A percentile compares a stretch with the other conserved stretches of the same genome.
These are phyloP conservation scores for Pseudoips prasinana DNA, from an alignment of 2,888 invertebrate species.

Conservation along the genomic window DNA sequence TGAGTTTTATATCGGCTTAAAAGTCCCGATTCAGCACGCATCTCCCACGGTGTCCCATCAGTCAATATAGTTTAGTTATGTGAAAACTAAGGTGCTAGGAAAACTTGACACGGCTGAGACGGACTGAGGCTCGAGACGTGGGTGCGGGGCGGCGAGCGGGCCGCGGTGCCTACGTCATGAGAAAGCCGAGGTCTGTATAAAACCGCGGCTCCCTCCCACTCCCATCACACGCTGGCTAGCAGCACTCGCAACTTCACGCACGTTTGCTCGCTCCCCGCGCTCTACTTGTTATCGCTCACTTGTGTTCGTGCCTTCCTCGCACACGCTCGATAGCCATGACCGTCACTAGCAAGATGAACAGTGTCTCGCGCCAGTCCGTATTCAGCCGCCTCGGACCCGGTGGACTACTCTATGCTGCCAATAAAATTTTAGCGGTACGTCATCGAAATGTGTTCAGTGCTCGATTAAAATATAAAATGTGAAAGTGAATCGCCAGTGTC, in stretches of 20 bases:
- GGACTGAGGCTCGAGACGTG: constrained; percentile 23
- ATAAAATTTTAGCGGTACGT: constrained; percentile 80
- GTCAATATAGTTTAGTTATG: constrained; percentile 50
- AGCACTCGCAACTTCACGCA: constrained; percentile 53
- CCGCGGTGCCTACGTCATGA: constrained; percentile 61
- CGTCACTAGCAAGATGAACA: constrained; percentile 79
- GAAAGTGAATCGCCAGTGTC: constrained; percentile 47
- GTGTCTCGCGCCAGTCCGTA: constrained; percentile 75
- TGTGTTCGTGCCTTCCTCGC: constrained; percentile 51
- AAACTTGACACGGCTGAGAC: constrained; percentile 40
- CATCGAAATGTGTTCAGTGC: constrained; percentile 48
- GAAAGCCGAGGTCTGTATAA: constrained; percentile 76
- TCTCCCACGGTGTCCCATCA: constrained; percentile 35
- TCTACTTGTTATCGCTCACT: constrained; percentile 54
- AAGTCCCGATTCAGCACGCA: constrained; percentile 21
- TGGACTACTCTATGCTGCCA: constrained; percentile 73
- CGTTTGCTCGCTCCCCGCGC: constrained; percentile 57
- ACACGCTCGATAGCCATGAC: constrained; percentile 68
- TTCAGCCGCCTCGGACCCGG: constrained; percentile 75
- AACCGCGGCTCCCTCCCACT: constrained; percentile 67
- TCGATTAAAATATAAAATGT: constrained; percentile 24
- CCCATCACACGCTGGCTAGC: constrained; percentile 66
- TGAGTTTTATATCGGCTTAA: neutral
- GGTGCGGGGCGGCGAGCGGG: constrained; percentile 46
- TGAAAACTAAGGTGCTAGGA: constrained; percentile 61